Evolutionary conservation across 2,797 vertebrate species (phyloP), one percentile per base, ranked within the genome.

Genomic region (Aldrovandia affinis): DNA sequence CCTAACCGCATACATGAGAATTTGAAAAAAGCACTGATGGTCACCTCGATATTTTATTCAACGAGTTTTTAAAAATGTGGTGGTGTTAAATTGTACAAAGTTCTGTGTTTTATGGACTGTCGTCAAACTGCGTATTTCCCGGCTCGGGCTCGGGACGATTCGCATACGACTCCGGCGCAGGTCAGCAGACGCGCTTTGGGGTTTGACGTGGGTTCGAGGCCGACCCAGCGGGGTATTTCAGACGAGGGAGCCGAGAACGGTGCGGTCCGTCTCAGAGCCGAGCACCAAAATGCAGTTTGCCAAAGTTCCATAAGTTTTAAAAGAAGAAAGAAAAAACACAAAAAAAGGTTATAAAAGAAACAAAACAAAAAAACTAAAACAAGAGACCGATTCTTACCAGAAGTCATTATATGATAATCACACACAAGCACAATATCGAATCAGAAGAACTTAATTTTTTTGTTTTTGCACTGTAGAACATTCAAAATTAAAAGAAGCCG

Each of bases 21-120:
- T n/a, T 81, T 79, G 91, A 87, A 90, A 44, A 88, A 92, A 93
- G 95, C 95, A 95, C 95, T 96, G 95, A 95, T 88, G 91, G 89
- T 94, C 89, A 61, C 83, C 91, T 87, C 92, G 90, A 88, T 92
- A 93, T 94, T 95, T 94, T 93, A 93, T 94, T 90, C 90, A 91
- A 44, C 39, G 73, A 78, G 57, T 52, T 80, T 84, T 84, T 84
- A 63, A 70, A 70, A 80, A 80, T 55, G 86, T 86, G 83, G 80
- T 84, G 82, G 79, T 81, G 82, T 83, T 83, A 78, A 39, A 42
- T 77, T 77, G 68, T 86, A 81, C 70, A 44, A 86, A 82, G 63
- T 14, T 54, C 78, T 68, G 61, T 80, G 57, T 68, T 55, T 79
- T 30, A 42, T 61, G n/a, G 80, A 59, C 54, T 1, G 20, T 81